Base-by-base conservation (phyloP, 1,140 invertebrate genomes). In the Drosophila sechellia region DNA sequence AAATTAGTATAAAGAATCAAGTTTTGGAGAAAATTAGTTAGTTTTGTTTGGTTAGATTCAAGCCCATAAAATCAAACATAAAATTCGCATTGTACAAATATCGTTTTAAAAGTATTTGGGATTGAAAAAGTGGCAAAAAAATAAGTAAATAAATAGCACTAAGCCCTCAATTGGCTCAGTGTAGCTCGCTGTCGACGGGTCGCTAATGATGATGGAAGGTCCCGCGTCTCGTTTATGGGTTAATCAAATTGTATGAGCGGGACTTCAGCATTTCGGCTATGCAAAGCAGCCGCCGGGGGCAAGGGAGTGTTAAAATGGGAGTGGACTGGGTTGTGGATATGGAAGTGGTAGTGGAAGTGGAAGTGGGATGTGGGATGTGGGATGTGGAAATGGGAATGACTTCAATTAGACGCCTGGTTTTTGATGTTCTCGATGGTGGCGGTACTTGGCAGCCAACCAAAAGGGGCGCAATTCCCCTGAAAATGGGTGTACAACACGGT, bases 201-300 rank as follows among this genome's bases (percentile, higher is more conserved):
- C 81, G 78, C 81, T 86, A 87, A 86, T 86, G 83, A 86, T 86
- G 83, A 86, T 87, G 81, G 81, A 86, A 78, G 83, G 76, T 63
- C 74, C 68, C 74, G 78, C 72, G 61, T 39, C 60, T 58, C 72
- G 73, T 76, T 76, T 76, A 66, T 81, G 78, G 75, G 83, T 86
- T 86, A 86, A 86, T 86, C 83, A 86, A 86, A 86, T 86, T 65
- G 61, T 75, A 72, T 81, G 79, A 65, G 58, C 81, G 77, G 34
- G 71, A 65, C 43, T 75, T 75, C 39, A 46, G 72, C 61, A 58
- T 50, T 75, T 75, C 39, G 40, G 72, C 61, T 86, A 86, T 86
- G 81, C 81, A 86, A 86, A 86, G 65, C 83, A 81, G 58, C 39
- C 35, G 27, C 13, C 15, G 34, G n/a, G 34, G 49, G 17, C 42